Base-by-base conservation (phyloP, 1,140 invertebrate genomes). In the Polypedilum pembai region DNA sequence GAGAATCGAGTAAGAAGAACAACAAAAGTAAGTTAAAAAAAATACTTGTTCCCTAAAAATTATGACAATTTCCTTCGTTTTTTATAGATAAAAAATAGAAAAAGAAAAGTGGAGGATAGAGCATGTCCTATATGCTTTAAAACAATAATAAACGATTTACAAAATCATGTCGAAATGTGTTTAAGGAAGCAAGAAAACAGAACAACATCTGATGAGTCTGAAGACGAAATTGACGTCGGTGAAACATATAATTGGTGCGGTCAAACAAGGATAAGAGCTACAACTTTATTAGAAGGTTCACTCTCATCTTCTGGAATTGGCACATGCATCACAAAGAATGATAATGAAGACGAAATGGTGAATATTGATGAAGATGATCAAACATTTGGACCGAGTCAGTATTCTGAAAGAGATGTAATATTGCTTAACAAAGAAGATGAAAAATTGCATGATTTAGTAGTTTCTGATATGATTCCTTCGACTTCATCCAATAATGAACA, bases 341-440 rank as follows among this genome's bases (percentile, higher is more conserved):
- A 74, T n/a, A 69, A 83, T 76, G 81, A 81, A 74, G 84, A 81
- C 76, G 65, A 84, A 81, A 85, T 84, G 75, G 86, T 84, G 5
- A 85, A 84, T 76, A 87, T 79, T 73, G 92, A 94, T 76, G 94
- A 96, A 76, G 91, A 94, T 76, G 88, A 90, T 40, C 87, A 88
- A 40, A 86, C 88, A 41, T 97, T 92, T 79, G 94, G 94, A 1
- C 89, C 91, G 7, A 84, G 92, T 10, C 94, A 96, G 82, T 96
- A 93, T 79, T 89, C 88, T 21, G 91, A 92, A 76, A 85, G 85
- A 0, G 90, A 93, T 83, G 88, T 94, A 15, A 86, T 88, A 33
- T 78, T 85, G 56, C 85, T 88, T 15, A 81, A 85, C 20, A 81
- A 83, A 17, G 85, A 87, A 74, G 86, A 87, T 1, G 80, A 84